Evolutionary conservation across 2,888 invertebrate species (phyloP).

Genomic region (Stenichneumon culpator): DNA sequence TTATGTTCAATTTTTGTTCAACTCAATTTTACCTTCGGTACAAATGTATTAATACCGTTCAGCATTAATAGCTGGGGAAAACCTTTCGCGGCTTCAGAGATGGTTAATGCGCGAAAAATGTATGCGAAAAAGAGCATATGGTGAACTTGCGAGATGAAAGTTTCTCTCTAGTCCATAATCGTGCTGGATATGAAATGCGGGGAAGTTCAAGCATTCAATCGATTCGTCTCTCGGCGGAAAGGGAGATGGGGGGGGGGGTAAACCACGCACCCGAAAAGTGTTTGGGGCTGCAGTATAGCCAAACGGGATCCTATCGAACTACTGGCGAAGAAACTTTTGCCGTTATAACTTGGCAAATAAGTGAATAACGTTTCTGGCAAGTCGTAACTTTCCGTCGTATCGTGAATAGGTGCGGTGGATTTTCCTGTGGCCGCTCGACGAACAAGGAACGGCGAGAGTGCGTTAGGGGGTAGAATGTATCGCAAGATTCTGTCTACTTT

Average conservation of each 20-base stretch:
- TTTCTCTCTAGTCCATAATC: slow-evolving; percentile 43
- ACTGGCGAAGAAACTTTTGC: slow-evolving; percentile 63
- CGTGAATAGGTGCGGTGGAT: background rate
- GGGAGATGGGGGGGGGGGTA: background rate
- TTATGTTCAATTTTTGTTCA: no score
- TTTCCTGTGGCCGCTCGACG: background rate
- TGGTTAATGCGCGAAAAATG: background rate
- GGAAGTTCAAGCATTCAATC: slow-evolving; percentile 48
- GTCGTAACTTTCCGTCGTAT: slow-evolving; percentile 45
- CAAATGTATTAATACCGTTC: background rate
- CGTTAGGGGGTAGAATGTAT: background rate
- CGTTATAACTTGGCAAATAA: slow-evolving; percentile 70
- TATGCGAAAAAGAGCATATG: slow-evolving; percentile 1
- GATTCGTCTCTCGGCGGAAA: slow-evolving; percentile 48
- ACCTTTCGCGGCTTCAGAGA: background rate
- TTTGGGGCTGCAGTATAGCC: slow-evolving; percentile 14
- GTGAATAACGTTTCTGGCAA: slow-evolving; percentile 64
- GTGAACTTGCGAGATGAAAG: slow-evolving; percentile 6
- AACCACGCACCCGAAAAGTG: slow-evolving; percentile 29
- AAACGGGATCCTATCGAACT: slow-evolving; percentile 44
- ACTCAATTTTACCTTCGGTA: background rate
- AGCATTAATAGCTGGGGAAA: background rate
- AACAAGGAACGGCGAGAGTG: background rate
- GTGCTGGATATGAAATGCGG: slow-evolving; percentile 40
- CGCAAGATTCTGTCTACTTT: background rate